Evolutionary conservation across 2,797 vertebrate species (phyloP), one percentile per base, ranked within the genome.

Genomic region (Amniataba percoides): DNA sequence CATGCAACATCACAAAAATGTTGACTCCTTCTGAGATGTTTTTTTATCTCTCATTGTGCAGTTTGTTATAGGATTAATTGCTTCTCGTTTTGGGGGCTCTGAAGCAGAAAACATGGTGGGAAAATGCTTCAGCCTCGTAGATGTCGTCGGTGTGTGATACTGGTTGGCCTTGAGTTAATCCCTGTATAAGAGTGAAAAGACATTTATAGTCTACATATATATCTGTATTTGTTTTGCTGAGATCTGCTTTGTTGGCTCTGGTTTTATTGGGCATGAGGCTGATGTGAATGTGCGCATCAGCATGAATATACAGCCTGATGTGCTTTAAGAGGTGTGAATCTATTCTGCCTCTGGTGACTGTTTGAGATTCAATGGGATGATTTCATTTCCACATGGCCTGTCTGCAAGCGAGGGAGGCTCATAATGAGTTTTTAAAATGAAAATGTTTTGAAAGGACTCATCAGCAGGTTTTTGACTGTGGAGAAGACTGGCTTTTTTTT

Each of bases 391-490:
- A 56, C 81, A 63, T 72, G 83, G 74, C 63, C 53, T 46, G n/a
- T 70, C 59, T 78, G 43, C 75, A 68, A 64, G 23, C 60, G 64
- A 78, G 46, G 45, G 69, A 81, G 69, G 66, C 57, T 69, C 56
- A 27, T 88, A 78, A 88, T 88, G 74, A 84, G 67, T 81, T 70
- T 77, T 49, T 79, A 39, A 85, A 79, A 73, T 78, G 70, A 39
- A 85, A 79, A 73, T 78, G 70, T 73, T 86, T 78, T 82, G 25
- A 83, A 85, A 80, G 67, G 58, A 36, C 68, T 77, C 64, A 77
- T 88, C 85, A 81, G 80, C 60, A 67, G 69, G 63, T 82, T 90
- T 84, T 80, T 76, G 80, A 70, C 65, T 62, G 77, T 74, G 82
- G 67, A 69, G 77, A 27, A 81, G 49, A 85, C 74, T 27, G 40